Base-by-base conservation (phyloP, 1,140 invertebrate species). In the Acromyrmex charruanus region DNA sequence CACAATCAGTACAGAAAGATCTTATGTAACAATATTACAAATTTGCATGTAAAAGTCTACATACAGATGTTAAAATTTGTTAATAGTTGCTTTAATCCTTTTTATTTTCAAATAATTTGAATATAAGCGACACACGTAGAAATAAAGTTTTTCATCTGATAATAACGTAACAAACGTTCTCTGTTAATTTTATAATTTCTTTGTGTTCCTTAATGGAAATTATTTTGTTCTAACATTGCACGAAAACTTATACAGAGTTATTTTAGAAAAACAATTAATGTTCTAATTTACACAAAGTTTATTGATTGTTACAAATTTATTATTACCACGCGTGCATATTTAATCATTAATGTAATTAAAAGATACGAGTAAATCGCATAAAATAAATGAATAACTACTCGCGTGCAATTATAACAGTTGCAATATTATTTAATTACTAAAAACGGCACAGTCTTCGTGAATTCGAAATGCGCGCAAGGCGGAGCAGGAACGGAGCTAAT, bases 401-500 rank as follows among this genome's bases (percentile, higher is more conserved):
- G 39, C 28, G 63, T 31, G 18, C 16, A 63, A 65, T 77, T 81
- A 21, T 39, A 77, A 59, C 58, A 69, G 61, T 35, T 79, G 82
- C 31, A 85, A 61, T 14, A 59, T 88, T 80, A 80, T 89, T 75
- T 89, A 86, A 81, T 77, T 86, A 71, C 75, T 18, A 31, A 14
- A 69, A 72, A 63, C 39, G 55, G 58, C 58, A 44, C 55, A 63
- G 28, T 10, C 75, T 79, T 80, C 35, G 75, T 53, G 61, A 89
- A 86, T 65, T 58, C 79, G 61, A 87, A 87, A 87, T 55, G 63
- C 61, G 61, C 31, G n/a, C 9, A 28, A 44, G 49, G 28, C 35
- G 35, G 66, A 61, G 74, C 72, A 59, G 77, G 77, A 55, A 28
- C 18, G 68, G 7, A 88, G 92, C 92, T 93, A 93, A 93, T 93